Percentiles rank a stretch among this genome's conserved stretches.
These are phyloP conservation scores for Hyposmocoma kahamanoa DNA, from an alignment of 1,140 invertebrate species.

Conservation along the genomic window DNA sequence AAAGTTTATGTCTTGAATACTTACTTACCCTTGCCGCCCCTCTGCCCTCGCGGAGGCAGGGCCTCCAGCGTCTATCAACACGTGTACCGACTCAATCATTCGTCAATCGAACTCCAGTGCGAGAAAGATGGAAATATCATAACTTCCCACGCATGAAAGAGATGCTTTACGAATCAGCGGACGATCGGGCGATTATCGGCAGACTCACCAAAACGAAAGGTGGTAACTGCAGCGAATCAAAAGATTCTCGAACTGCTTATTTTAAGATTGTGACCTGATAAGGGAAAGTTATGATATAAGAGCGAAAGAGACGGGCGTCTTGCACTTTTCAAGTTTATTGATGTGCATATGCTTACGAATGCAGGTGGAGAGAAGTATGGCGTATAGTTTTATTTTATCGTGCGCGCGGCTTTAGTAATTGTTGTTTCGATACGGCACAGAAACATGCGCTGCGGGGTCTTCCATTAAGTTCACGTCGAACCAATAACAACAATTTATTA, in stretches of 20 bases:
- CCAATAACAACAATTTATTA: no score
- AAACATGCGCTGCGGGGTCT: conserved; percentile 11
- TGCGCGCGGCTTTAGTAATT: conserved; percentile 31
- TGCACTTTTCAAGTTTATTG: conserved; percentile 27
- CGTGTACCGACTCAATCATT: conserved; percentile 48
- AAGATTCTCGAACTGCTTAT: conserved; percentile 16
- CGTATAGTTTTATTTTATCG: conserved; percentile 29
- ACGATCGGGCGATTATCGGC: conserved; percentile 33
- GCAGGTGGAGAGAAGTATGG: conserved; percentile 25
- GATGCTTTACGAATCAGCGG: conserved; percentile 18
- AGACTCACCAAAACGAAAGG: conserved; percentile 33
- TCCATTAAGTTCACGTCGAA: conserved; percentile 24
- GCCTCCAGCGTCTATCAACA: conserved; percentile 34
- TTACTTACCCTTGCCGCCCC: conserved; percentile 24
- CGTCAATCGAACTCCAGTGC: conserved; percentile 39
- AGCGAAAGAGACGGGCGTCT: conserved; percentile 30
- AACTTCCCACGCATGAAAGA: conserved; percentile 20
- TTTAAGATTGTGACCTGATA: conserved; percentile 24
- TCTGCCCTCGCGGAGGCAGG: conserved; percentile 22
- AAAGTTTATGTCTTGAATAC: no score
- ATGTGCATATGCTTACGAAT: conserved; percentile 16
- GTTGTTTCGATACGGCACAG: conserved; percentile 41
- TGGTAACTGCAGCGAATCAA: conserved; percentile 30
- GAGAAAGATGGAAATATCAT: conserved; percentile 44
- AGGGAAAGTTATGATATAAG: conserved; percentile 22